Conservation (phyloP, 1,140 invertebrate genomes). For the Rhopalosiphum maidis region DNA sequence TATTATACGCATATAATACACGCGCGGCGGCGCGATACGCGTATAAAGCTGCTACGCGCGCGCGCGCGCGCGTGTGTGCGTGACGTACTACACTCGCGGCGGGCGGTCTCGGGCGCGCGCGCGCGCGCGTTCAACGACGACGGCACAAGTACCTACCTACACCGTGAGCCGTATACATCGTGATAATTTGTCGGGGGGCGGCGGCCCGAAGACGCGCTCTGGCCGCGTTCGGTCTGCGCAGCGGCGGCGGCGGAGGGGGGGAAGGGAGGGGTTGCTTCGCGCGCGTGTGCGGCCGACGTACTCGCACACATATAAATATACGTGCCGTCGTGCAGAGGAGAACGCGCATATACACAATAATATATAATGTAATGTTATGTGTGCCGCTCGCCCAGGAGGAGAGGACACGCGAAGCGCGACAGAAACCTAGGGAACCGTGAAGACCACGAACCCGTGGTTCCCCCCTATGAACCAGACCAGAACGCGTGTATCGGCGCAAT, state of each 20-base stretch:
- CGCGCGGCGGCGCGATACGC: no score
- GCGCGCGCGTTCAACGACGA: background rate
- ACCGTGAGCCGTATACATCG: background rate
- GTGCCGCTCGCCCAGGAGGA: background rate
- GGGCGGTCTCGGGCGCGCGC: no score
- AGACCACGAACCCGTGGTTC: slow-evolving; percentile 57
- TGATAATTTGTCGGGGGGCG: background rate
- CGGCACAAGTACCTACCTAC: background rate
- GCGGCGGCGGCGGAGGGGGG: background rate
- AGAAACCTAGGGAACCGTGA: slow-evolving; percentile 50
- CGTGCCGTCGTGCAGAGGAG: no score
- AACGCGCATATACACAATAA: no score
- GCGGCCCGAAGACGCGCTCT: background rate
- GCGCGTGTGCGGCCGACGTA: background rate
- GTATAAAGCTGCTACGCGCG: no score
- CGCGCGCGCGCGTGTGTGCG: no score
- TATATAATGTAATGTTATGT: no score
- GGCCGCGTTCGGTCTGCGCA: background rate
- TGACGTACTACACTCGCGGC: no score
- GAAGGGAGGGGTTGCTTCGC: background rate
- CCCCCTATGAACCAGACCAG: slow-evolving; percentile 53
- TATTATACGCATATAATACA: no score
- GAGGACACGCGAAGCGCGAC: slow-evolving; percentile 50
- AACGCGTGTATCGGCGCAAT: slow-evolving; percentile 54
- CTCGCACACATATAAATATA: background rate